A percentile compares a stretch with the other conserved stretches of the same genome.
These are phyloP conservation scores for Apamea sordens DNA, from an alignment of 2,888 invertebrate species.

Conservation along the genomic window DNA sequence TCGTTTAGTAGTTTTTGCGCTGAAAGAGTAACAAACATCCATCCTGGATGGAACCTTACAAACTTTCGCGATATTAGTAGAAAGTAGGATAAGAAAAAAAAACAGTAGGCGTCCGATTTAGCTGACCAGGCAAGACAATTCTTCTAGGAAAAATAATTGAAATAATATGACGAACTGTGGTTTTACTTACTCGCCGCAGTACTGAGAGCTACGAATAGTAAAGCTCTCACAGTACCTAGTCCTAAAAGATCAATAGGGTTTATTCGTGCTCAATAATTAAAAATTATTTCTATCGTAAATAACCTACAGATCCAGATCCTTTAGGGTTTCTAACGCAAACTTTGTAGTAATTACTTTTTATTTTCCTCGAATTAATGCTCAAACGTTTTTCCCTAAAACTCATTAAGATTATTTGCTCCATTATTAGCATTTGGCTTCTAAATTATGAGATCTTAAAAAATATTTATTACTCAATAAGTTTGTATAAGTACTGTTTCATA, in stretches of 20 bases:
- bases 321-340: not conserved
- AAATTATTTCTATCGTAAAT: not conserved
- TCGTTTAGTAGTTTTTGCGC: too few species aligned
- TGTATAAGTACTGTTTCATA: slow-evolving; percentile 17
- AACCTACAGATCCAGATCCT: not conserved
- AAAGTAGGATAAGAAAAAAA: too few species aligned
- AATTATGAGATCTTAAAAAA: slow-evolving; percentile 47
- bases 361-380: slow-evolving; percentile 4
- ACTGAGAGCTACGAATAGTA: not conserved
- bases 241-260: not conserved
- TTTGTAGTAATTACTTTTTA: slow-evolving; percentile 4
- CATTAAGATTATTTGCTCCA: slow-evolving; percentile 42
- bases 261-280: not conserved
- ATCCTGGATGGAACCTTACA: too few species aligned
- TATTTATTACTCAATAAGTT: slow-evolving; percentile 45
- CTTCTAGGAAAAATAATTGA: not conserved
- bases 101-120: not conserved
- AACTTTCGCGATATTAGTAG: too few species aligned
- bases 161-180: not conserved
- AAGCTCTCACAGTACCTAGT: not conserved
- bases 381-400: slow-evolving; percentile 29
- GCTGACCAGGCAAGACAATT: too few species aligned
- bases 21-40: too few species aligned
- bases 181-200: not conserved
- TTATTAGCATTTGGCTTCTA: slow-evolving; percentile 53